Base-by-base conservation (phyloP, 2,113 vertebrate species). In the Dissostichus mawsoni region DNA sequence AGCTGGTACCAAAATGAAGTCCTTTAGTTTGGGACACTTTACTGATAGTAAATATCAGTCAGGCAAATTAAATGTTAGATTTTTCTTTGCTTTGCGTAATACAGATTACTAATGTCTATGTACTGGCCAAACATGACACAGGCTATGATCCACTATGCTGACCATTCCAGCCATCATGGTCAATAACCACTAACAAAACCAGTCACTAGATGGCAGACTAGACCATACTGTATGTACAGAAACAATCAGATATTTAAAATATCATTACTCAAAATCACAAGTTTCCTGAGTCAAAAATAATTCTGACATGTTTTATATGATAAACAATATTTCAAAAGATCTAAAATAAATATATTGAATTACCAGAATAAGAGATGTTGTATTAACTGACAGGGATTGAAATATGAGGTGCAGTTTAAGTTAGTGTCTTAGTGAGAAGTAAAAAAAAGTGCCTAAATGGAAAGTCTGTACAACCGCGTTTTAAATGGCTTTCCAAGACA, bases 401-500 rank as follows among this genome's bases (percentile, higher is more conserved):
- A 94, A 96, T 91, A 84, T 29, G 93, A 65, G 91, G 93, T 95
- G 95, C 94, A 96, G 93, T 94, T 83, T 55, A 94, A 74, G 50
- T 16, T 63, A 90, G 90, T 93, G 33, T 82, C 55, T 78, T 74
- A 72, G 10, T 41, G 55, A 20, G 14, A 69, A 65, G 74, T 76
- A 55, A 74, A 44, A 87, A 68, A 82, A 85, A 78, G 69, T 73
- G 67, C 91, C 61, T 70, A 41, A 92, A 90, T 93, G 44, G 83
- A 94, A 74, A 94, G 76, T 95, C 95, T 95, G 95, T 96, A 96
- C 96, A 96, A 68, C 91, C 93, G 93, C 16, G n/a, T 63, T 72
- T 75, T 90, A 91, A 92, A 92, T 84, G 89, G 94, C 90, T 95
- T 95, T 93, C 88, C 8, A 80, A 86, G 88, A 94, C 93, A 95